A percentile compares a stretch with the other conserved stretches of the same genome.
These are phyloP conservation scores for Chromoteleia sp. DNA, from an alignment of 2,888 invertebrate genomes.

Conservation along the genomic window DNA sequence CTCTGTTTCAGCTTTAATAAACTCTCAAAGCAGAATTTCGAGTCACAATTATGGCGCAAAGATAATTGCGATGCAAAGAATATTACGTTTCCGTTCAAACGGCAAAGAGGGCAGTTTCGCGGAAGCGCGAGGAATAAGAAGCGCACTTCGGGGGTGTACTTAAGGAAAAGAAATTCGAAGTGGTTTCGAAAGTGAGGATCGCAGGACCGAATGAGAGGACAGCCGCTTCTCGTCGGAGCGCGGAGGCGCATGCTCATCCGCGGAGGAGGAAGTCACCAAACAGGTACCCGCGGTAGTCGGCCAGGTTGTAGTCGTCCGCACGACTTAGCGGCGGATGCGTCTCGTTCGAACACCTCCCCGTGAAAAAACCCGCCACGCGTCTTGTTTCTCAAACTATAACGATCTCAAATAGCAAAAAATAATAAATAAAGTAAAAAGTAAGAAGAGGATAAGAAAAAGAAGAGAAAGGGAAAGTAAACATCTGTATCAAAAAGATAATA, in stretches of 20 bases:
- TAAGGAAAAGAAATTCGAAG: conserved; percentile 49
- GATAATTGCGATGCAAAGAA: conserved; percentile 58
- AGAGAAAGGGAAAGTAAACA: too few species aligned
- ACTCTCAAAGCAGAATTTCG: conserved; percentile 39
- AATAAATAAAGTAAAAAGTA: too few species aligned
- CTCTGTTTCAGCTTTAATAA: conserved; percentile 43
- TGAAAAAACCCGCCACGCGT: conserved; percentile 16
- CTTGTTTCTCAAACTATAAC: too few species aligned
- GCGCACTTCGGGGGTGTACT: conserved; percentile 39
- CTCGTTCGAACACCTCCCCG: conserved; percentile 3
- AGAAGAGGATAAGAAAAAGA: too few species aligned
- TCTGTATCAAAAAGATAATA: too few species aligned
- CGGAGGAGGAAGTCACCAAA: conserved; percentile 50
- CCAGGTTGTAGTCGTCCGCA: conserved; percentile 65
- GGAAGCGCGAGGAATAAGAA: conserved; percentile 50
- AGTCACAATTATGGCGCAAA: conserved; percentile 42
- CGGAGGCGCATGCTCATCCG: conserved; percentile 56
- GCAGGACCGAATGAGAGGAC: conserved; percentile 40
- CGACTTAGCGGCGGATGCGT: conserved; percentile 60
- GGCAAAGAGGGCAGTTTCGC: conserved; percentile 47
- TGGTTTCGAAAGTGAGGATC: conserved; percentile 51
- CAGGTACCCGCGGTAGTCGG: conserved; percentile 50
- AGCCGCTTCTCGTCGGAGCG: neutral
- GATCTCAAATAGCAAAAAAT: too few species aligned
- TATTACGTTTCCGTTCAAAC: conserved; percentile 52